A percentile compares a stretch with the other conserved stretches of the same genome.
These are phyloP conservation scores for Troides helena DNA, from an alignment of 2,888 invertebrate genomes.

Conservation along the genomic window DNA sequence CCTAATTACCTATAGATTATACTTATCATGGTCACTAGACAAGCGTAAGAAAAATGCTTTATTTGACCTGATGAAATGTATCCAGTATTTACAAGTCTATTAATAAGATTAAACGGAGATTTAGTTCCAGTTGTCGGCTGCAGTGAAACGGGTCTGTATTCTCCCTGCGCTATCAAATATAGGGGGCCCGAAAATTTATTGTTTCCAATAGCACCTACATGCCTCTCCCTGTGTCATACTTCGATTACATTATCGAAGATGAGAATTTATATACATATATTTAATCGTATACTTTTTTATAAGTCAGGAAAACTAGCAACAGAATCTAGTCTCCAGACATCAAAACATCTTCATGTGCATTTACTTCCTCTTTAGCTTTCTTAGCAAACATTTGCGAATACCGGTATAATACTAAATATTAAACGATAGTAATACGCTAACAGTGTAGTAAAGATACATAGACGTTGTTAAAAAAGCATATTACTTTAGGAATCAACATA, in stretches of 20 bases:
- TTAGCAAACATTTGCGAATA: too few relatives aligned
- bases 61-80: constrained; percentile 64
- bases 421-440: too few relatives aligned
- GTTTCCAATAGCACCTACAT: constrained; percentile 25
- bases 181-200: constrained; percentile 21
- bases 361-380: too few relatives aligned
- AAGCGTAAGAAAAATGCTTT: constrained; percentile 59
- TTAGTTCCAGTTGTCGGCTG: constrained; percentile 42
- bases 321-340: background rate
- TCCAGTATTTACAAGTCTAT: constrained; percentile 67
- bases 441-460: too few relatives aligned
- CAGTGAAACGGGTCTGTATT: constrained; percentile 31
- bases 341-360: background rate
- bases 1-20: constrained; percentile 76
- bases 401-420: too few relatives aligned
- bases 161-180: constrained; percentile 25
- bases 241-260: constrained; percentile 7
- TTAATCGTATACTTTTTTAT: background rate
- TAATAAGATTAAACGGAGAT: constrained; percentile 60
- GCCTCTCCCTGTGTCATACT: constrained; percentile 6
- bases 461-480: too few relatives aligned
- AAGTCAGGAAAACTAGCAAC: background rate
- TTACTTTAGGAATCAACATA: background rate
- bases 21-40: constrained; percentile 59
- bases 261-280: constrained; percentile 2